Evolutionary conservation across 2,888 invertebrate species (phyloP), one percentile per base, ranked within the genome.

Genomic region (Apoda limacodes): DNA sequence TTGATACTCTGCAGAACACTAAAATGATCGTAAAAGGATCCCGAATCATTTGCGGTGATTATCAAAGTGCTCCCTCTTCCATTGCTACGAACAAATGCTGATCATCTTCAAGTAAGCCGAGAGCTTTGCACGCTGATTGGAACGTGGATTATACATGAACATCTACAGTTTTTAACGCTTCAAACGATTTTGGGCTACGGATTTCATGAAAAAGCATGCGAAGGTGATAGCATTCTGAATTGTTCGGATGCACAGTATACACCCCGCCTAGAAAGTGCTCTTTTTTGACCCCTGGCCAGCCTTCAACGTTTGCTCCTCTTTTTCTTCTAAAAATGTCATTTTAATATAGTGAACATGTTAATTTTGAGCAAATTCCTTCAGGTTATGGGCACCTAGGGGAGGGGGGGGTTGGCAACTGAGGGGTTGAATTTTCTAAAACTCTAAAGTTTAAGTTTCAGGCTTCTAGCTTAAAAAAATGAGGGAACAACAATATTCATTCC

Each of bases 81-180:
- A 61, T 20, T 10, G 46, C 29, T 10, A 17, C 5, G 36, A 42
- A 33, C 60, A 50, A 63, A 30, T 63, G 50, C 13, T 27, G 14
- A 35, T 63, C 60, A 37, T 61, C 52, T 42, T 64, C 52, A 4
- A 63, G 43, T 13, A 65, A 37, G 12, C 50, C 46, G 3, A 49
- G 30, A 21, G 35, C 38, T 15, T 35, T 30, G 28, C 53, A 54
- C n/a, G 51, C 52, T 9, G 36, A 25, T 25, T 41, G 35, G 17
- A n/a, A n/a, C n/a, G 52, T 53, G 11, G 30, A 27, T 27, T 39
- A 31, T 11, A 39, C 4, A 3, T 19, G 21, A 30, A 39, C 37
- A 31, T 42, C 26, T 6, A 40, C 36, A 26, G 41, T 40, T 33
- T 31, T 39, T 11, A 41, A 30, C 6, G 17, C 25, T 24, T 30